phyloP scores from a whole-genome alignment of 2,113 vertebrate genomes.

The Lepisosteus osseus region DNA sequence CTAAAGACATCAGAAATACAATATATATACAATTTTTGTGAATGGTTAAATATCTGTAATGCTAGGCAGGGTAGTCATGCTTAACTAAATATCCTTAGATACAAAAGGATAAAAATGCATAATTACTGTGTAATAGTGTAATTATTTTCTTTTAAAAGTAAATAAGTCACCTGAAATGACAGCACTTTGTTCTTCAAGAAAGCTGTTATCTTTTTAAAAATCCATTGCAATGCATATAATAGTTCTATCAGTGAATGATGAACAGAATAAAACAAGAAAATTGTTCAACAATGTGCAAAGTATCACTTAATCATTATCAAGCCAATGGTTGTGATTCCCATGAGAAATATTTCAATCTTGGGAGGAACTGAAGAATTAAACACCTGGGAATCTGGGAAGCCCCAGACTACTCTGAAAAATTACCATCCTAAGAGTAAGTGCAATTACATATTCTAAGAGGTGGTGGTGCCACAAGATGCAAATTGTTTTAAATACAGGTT shows the following conservation, averaged over 20 bases:
- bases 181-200: not conserved
- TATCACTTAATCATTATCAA: not conserved
- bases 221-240: not conserved
- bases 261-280: not conserved
- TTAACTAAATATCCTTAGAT: too few relatives aligned
- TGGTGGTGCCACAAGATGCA: constrained; percentile 66
- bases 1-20: too few relatives aligned
- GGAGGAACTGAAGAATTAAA: not conserved
- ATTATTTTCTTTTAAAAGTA: too few relatives aligned
- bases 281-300: not conserved
- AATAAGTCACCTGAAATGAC: not conserved
- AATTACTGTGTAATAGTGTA: too few relatives aligned
- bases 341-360: not conserved
- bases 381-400: too few relatives aligned
- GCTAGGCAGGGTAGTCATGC: too few relatives aligned
- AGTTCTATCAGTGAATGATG: not conserved
- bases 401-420: not conserved
- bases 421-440: constrained; percentile 28
- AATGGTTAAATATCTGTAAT: too few relatives aligned
- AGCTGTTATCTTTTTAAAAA: not conserved
- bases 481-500: too few relatives aligned
- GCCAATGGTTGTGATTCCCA: not conserved
- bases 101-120: too few relatives aligned
- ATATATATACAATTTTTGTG: too few relatives aligned
- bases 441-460: constrained; percentile 51